These are phyloP conservation scores for Plemyria rubiginata DNA, from an alignment of 2,888 invertebrate genomes.

Conservation along the genomic window DNA sequence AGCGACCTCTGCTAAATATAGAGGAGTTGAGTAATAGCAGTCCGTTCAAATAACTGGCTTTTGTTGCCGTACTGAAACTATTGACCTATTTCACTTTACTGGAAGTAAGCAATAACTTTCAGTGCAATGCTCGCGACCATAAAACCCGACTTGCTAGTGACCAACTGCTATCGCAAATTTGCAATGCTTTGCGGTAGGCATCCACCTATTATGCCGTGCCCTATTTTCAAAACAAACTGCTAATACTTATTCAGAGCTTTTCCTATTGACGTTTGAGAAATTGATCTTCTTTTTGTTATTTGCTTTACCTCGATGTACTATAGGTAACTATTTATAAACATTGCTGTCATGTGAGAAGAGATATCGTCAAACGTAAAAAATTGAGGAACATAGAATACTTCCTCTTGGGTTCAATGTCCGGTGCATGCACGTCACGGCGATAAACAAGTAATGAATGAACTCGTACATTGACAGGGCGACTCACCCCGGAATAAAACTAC, in stretches of 20 bases:
- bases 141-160: constrained; percentile 70
- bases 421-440: constrained; percentile 70
- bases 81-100: constrained; percentile 84
- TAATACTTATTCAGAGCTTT: constrained; percentile 22
- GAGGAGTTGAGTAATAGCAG: constrained; percentile 62
- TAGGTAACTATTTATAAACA: constrained; percentile 47
- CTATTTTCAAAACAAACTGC: constrained; percentile 33
- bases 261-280: constrained; percentile 16
- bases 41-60: constrained; percentile 78
- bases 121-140: constrained; percentile 75
- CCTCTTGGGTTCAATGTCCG: constrained; percentile 82
- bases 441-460: constrained; percentile 75
- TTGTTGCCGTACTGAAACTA: constrained; percentile 83
- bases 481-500: constrained; percentile 67
- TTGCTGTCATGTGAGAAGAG: constrained; percentile 42
- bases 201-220: constrained; percentile 32
- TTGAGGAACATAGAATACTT: constrained; percentile 75
- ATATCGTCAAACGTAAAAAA: constrained; percentile 66
- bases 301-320: background rate
- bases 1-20: constrained; percentile 71
- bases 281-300: background rate
- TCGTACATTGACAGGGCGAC: constrained; percentile 75
- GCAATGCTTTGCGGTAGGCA: constrained; percentile 46
- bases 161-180: constrained; percentile 50
- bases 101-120: constrained; percentile 84